Percentiles rank a stretch among this genome's conserved stretches.
Evolutionary conservation across 2,888 invertebrate species (phyloP).

Genomic region (Sinotaia quadrata): DNA sequence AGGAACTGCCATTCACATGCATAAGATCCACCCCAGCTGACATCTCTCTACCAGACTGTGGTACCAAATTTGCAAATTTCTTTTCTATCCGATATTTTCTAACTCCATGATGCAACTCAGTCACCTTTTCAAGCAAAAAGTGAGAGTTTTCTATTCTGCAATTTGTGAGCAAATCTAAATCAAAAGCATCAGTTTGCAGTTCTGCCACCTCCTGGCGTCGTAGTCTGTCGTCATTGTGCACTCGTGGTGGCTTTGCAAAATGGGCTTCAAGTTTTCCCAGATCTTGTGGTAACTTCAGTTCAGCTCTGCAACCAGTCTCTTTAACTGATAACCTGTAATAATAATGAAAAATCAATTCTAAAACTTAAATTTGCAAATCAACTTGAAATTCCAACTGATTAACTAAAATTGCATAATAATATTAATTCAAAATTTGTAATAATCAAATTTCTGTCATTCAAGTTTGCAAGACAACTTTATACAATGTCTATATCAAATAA

Average conservation of each 20-base stretch:
- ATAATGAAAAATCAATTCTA: not conserved
- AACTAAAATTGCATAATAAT: too few relatives aligned
- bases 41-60: not conserved
- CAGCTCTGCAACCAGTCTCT: not conserved
- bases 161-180: constrained; percentile 7
- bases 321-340: constrained; percentile 6
- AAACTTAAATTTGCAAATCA: too few relatives aligned
- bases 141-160: not conserved
- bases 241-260: constrained; percentile 84
- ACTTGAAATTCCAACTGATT: too few relatives aligned
- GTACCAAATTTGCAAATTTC: constrained; percentile 2
- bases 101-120: constrained; percentile 33
- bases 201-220: constrained; percentile 24
- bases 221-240: constrained; percentile 83
- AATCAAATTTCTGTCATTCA: too few relatives aligned
- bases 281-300: constrained; percentile 77
- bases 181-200: constrained; percentile 15
- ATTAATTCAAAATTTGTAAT: too few relatives aligned
- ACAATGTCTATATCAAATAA: too few relatives aligned
- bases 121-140: constrained; percentile 30
- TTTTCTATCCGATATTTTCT: constrained; percentile 34
- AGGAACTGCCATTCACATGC: not conserved
- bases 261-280: constrained; percentile 87
- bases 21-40: not conserved
- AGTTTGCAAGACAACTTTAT: too few relatives aligned